Conservation (phyloP, 2,797 vertebrate genomes). For the Melanotaenia pygmaea region DNA sequence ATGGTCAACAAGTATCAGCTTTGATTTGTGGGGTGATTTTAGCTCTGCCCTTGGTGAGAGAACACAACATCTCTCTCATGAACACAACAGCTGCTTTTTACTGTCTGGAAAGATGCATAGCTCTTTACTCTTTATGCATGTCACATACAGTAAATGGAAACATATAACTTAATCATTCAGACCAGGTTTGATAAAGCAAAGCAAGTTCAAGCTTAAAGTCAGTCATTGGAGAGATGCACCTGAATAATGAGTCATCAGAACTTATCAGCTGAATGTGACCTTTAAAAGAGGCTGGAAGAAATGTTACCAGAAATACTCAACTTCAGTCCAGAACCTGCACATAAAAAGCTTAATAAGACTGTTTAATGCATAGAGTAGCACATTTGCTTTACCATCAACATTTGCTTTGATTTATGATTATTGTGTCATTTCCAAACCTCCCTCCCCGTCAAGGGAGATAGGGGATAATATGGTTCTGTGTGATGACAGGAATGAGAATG, state of each 20-base stretch:
- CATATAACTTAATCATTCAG: conserved; percentile 35
- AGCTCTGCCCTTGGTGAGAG: not conserved
- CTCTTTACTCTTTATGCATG: conserved; percentile 21
- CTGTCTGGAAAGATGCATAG: not conserved
- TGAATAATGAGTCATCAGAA: conserved; percentile 47
- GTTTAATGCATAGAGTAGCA: not conserved
- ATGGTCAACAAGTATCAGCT: conserved; percentile 12
- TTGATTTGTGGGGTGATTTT: conserved; percentile 11
- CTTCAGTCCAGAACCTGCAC: conserved; percentile 9
- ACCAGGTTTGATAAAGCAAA: conserved; percentile 44
- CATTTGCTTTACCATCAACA: not conserved
- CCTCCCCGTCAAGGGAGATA: not conserved
- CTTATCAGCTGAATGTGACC: conserved; percentile 47
- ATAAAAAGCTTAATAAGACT: not conserved
- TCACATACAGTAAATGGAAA: conserved; percentile 42
- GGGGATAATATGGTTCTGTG: conserved; percentile 9
- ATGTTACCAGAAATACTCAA: conserved; percentile 14
- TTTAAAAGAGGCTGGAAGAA: conserved; percentile 34
- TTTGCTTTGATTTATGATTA: conserved; percentile 16
- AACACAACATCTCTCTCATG: not conserved
- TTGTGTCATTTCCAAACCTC: not conserved
- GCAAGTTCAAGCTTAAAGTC: conserved; percentile 47
- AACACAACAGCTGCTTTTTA: not conserved
- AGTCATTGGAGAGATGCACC: conserved; percentile 43
- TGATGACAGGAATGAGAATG: conserved; percentile 7